Conservation (phyloP, 2,888 invertebrate species). For the Drosophila lacicola region DNA sequence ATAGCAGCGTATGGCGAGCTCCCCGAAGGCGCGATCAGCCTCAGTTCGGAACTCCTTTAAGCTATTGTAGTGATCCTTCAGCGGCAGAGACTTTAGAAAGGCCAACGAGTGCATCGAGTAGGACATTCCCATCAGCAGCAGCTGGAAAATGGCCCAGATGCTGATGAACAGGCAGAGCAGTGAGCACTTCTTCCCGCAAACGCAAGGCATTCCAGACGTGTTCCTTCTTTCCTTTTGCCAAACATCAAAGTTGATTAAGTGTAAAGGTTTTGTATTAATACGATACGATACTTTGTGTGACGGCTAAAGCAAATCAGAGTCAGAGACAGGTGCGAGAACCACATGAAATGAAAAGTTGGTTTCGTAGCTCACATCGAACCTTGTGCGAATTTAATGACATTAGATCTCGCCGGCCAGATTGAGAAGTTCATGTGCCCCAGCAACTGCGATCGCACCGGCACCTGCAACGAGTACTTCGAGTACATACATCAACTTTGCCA, state of each 20-base stretch:
- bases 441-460: not conserved
- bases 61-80: not conserved
- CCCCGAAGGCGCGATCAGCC: constrained; percentile 23
- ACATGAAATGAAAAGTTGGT: constrained; percentile 59
- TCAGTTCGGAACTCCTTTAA: constrained; percentile 26
- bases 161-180: constrained; percentile 54
- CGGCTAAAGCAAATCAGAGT: constrained; percentile 18
- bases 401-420: constrained; percentile 60
- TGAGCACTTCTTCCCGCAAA: constrained; percentile 47
- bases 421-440: constrained; percentile 59
- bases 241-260: not conserved
- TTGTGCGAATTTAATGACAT: constrained; percentile 73
- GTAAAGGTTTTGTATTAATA: not conserved
- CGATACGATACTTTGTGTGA: constrained; percentile 19
- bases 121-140: constrained; percentile 51
- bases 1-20: constrained; percentile 46
- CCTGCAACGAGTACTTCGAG: not conserved
- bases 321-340: constrained; percentile 30
- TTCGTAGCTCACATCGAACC: constrained; percentile 47
- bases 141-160: constrained; percentile 57
- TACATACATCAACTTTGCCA: constrained; percentile 29
- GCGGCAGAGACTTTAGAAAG: constrained; percentile 24
- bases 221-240: not conserved
- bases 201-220: constrained; percentile 19
- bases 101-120: constrained; percentile 27